Evolutionary conservation across 2,888 invertebrate genomes (phyloP).

Genomic region (Zele albiditarsus): DNA sequence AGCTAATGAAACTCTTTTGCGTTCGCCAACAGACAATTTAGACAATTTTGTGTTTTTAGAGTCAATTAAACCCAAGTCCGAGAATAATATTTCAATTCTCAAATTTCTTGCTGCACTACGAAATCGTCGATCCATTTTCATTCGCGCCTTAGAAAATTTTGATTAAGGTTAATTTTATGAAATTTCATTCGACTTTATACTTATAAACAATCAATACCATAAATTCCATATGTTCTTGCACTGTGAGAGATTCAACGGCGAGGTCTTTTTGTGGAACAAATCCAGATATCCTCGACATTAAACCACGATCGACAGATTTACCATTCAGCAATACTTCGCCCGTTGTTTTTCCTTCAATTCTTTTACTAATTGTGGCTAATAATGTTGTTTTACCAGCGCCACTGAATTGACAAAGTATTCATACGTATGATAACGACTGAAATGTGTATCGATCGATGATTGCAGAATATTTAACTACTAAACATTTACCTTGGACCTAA

Average conservation of each 20-base stretch:
- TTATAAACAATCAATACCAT: conserved; percentile 78
- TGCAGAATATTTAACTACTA: conserved; percentile 16
- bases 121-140: conserved; percentile 81
- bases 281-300: conserved; percentile 84
- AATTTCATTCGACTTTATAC: no score
- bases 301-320: conserved; percentile 76
- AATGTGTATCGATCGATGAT: background rate
- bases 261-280: conserved; percentile 92
- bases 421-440: background rate
- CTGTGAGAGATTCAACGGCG: conserved; percentile 84
- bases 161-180: background rate
- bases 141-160: conserved; percentile 77
- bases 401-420: conserved; percentile 72
- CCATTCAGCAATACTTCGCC: conserved; percentile 85
- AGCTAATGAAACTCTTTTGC: conserved; percentile 88
- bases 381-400: conserved; percentile 86
- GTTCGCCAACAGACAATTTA: conserved; percentile 91
- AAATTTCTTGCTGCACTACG: conserved; percentile 67
- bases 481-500: conserved; percentile 51
- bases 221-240: conserved; percentile 88
- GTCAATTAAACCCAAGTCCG: conserved; percentile 82
- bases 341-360: conserved; percentile 79
- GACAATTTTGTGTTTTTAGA: conserved; percentile 83
- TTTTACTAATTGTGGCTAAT: conserved; percentile 82
- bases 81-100: conserved; percentile 75